A percentile compares a stretch with the other conserved stretches of the same genome.
Evolutionary conservation across 2,113 vertebrate species (phyloP).

Genomic region (Rhadina sibilatrix): DNA sequence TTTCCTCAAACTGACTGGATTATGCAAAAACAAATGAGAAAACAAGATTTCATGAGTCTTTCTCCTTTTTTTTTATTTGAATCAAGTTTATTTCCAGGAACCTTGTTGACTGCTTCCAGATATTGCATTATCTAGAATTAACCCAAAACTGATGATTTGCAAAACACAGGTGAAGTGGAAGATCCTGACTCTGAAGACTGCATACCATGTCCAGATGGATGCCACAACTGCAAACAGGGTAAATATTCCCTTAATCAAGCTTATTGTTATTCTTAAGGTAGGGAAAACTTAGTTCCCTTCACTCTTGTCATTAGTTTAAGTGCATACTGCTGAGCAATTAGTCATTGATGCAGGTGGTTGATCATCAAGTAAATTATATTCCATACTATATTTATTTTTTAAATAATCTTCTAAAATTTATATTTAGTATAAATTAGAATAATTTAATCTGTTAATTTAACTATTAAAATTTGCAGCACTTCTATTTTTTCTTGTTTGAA

Average conservation of each 20-base stretch:
- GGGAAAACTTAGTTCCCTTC: background rate
- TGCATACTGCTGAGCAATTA: background rate
- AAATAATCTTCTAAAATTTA: background rate
- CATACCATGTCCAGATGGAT: conserved; percentile 84
- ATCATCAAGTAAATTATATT: background rate
- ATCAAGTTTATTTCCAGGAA: background rate
- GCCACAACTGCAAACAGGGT: conserved; percentile 81
- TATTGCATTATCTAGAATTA: background rate
- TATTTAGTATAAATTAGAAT: background rate
- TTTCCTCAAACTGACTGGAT: background rate
- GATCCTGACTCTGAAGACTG: conserved; percentile 76
- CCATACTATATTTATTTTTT: background rate
- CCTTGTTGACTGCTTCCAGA: background rate
- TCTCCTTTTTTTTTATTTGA: background rate
- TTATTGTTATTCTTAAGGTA: background rate
- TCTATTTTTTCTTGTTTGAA: background rate
- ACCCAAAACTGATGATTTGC: background rate
- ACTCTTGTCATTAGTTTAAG: background rate
- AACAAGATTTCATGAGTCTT: background rate
- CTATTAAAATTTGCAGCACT: background rate
- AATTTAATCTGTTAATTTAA: background rate
- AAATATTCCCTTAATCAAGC: conserved; percentile 43
- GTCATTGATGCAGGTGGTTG: background rate
- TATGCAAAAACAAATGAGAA: background rate
- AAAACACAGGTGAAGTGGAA: conserved; percentile 75